Percentiles rank a stretch among this genome's conserved stretches.
Evolutionary conservation across 2,797 vertebrate genomes (phyloP).

Genomic region (Tenualosa ilisha): DNA sequence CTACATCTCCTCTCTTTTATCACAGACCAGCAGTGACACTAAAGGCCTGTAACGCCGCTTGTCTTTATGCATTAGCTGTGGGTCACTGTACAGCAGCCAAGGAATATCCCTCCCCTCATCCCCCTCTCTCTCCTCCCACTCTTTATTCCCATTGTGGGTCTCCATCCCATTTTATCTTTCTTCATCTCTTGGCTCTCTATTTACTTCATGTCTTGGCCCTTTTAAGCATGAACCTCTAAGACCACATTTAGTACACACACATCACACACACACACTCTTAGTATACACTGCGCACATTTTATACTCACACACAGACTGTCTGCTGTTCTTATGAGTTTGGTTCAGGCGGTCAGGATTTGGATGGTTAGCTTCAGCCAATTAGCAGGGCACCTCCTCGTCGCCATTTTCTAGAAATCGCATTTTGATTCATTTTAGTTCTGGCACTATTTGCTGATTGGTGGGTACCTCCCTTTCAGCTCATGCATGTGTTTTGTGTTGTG

Average conservation of each 20-base stretch:
- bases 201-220: background rate
- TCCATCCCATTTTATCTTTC: slow-evolving; percentile 28
- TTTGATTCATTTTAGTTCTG: too few species aligned
- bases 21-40: slow-evolving; percentile 71
- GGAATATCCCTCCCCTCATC: slow-evolving; percentile 32
- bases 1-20: slow-evolving; percentile 66
- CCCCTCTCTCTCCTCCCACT: slow-evolving; percentile 39
- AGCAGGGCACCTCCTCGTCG: too few species aligned
- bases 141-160: background rate
- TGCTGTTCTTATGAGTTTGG: background rate
- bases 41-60: slow-evolving; percentile 67
- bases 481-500: too few species aligned
- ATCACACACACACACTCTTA: background rate
- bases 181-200: background rate
- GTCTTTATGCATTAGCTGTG: slow-evolving; percentile 71
- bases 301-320: background rate
- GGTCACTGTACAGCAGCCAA: background rate
- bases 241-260: background rate
- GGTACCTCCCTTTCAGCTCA: too few species aligned
- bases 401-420: too few species aligned
- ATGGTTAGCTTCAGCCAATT: too few species aligned
- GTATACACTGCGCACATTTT: too few species aligned
- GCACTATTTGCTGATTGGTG: too few species aligned
- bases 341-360: too few species aligned
- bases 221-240: background rate